A percentile compares a stretch with the other conserved stretches of the same genome.
These are phyloP conservation scores for Epiblema foenella DNA, from an alignment of 2,888 invertebrate genomes.

Conservation along the genomic window DNA sequence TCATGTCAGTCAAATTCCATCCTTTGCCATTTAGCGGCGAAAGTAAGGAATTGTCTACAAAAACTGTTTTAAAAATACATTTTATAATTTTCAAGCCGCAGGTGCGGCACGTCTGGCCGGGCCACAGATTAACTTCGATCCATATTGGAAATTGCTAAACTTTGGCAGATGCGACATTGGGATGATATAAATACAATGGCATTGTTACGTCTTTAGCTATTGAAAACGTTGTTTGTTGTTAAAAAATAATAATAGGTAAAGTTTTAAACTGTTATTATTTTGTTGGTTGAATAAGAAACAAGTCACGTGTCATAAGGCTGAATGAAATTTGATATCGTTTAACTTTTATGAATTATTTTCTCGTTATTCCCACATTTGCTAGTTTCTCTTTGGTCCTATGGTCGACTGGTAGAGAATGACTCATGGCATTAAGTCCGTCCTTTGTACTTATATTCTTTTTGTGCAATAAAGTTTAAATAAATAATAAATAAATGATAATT, in stretches of 20 bases:
- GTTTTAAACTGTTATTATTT: neutral
- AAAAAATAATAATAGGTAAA: neutral
- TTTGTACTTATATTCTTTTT: too few species aligned
- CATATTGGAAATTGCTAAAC: constrained; percentile 33
- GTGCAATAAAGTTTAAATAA: too few species aligned
- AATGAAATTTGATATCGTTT: too few species aligned
- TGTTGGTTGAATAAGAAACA: neutral
- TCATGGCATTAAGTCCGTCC: too few species aligned
- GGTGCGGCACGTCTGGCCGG: constrained; percentile 18
- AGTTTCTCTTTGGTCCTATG: too few species aligned
- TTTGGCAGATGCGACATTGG: constrained; percentile 23
- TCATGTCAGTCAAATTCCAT: neutral
- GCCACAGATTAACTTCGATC: constrained; percentile 32
- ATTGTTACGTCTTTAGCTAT: constrained; percentile 6
- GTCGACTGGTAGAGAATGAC: too few species aligned
- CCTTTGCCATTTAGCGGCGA: neutral
- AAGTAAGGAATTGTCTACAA: neutral
- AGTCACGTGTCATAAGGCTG: too few species aligned
- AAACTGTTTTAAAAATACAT: neutral
- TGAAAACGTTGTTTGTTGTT: constrained; percentile 12
- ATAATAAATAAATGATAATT: too few species aligned
- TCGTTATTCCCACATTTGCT: too few species aligned
- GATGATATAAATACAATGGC: constrained; percentile 23
- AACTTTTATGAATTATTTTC: too few species aligned
- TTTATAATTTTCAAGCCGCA: constrained; percentile 26